These are phyloP conservation scores for Camponotus floridanus DNA, from an alignment of 1,140 invertebrate genomes.

Conservation along the genomic window DNA sequence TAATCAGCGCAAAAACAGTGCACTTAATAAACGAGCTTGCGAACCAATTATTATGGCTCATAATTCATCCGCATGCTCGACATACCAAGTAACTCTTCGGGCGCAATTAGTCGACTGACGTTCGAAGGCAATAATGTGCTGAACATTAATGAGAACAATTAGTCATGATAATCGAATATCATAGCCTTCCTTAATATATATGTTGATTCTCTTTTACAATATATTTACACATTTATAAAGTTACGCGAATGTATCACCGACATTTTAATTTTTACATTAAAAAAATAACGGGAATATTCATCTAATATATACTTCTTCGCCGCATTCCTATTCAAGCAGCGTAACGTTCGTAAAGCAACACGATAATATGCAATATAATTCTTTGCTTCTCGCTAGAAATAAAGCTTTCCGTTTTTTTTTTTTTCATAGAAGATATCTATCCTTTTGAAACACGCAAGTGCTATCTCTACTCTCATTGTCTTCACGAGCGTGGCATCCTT, in stretches of 20 bases:
- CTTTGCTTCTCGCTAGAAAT: no score
- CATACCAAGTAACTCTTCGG: background rate
- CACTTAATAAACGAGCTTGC: background rate
- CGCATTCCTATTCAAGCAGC: background rate
- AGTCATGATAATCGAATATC: conserved; percentile 3
- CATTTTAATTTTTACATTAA: background rate
- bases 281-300: background rate
- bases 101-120: background rate
- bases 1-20: background rate
- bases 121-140: background rate
- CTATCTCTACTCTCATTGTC: background rate
- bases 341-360: conserved; percentile 6
- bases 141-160: conserved; percentile 19
- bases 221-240: background rate
- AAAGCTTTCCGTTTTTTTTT: no score
- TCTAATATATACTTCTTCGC: background rate
- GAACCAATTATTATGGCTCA: conserved; percentile 10
- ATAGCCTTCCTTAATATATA: background rate
- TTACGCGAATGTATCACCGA: background rate
- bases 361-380: background rate
- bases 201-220: background rate
- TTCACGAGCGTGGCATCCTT: no score
- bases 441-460: background rate
- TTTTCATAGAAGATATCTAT: background rate
- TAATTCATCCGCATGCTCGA: conserved; percentile 20